Conservation (phyloP, 2,797 vertebrate genomes). For the Hafferia zeledoni region DNA sequence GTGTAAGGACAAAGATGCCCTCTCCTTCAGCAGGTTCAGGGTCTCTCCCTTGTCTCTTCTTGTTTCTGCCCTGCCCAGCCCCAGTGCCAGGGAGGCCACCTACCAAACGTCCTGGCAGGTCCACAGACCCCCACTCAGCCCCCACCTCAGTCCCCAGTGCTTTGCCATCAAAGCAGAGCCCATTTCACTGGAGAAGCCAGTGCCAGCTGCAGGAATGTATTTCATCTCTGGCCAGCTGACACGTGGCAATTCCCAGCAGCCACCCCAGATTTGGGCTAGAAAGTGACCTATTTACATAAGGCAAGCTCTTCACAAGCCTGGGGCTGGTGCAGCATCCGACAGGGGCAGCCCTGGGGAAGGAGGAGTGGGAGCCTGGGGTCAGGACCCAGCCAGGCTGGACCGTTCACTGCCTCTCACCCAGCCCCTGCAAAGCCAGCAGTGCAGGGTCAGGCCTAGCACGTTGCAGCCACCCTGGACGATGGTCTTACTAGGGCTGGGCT, state of each 20-base stretch:
- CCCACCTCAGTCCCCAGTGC: background rate
- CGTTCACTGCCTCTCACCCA: accelerated
- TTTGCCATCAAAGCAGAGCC: background rate
- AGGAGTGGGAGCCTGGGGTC: background rate
- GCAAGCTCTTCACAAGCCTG: accelerated
- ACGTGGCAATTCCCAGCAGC: background rate
- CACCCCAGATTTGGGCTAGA: background rate
- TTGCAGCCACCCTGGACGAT: background rate
- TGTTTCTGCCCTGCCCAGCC: background rate
- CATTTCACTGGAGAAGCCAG: background rate
- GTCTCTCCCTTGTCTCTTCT: background rate
- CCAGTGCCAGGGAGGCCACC: background rate
- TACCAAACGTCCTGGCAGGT: background rate
- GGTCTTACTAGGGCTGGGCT: background rate
- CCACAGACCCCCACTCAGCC: background rate
- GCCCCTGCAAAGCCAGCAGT: accelerated
- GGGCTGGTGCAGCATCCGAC: accelerated
- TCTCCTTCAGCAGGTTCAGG: background rate
- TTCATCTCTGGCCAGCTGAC: conserved; percentile 21
- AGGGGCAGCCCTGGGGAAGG: background rate
- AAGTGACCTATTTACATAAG: background rate
- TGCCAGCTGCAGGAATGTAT: background rate
- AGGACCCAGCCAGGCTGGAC: background rate
- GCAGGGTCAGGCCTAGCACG: background rate
- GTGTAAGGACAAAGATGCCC: background rate